Percentiles rank a stretch among this genome's conserved stretches.
These are phyloP conservation scores for Macroglossus sobrinus DNA, from an alignment of 2,113 vertebrate genomes.

Conservation along the genomic window DNA sequence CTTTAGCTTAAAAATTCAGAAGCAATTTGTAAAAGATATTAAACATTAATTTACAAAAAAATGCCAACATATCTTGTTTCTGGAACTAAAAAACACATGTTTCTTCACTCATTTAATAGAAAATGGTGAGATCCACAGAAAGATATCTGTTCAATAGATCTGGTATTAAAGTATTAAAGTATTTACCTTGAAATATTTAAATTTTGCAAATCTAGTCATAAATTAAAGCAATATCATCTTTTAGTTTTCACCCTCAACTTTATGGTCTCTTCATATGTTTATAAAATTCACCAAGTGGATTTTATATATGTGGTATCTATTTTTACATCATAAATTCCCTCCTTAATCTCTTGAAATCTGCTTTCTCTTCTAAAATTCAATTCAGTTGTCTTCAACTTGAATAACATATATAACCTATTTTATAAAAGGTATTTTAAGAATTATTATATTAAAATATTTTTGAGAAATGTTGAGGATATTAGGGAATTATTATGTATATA, in stretches of 20 bases:
- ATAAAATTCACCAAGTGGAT: not conserved
- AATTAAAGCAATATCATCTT: not conserved
- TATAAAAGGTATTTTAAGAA: not conserved
- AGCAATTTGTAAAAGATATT: not conserved
- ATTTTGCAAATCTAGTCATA: not conserved
- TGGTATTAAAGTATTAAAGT: not conserved
- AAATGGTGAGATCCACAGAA: not conserved
- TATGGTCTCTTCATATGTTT: not conserved
- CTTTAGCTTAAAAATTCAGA: conserved; percentile 9
- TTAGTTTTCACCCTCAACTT: not conserved
- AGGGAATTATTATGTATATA: not conserved
- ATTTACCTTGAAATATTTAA: not conserved
- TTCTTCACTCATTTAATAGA: not conserved
- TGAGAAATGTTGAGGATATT: not conserved
- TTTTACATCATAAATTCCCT: not conserved
- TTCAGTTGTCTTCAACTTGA: not conserved
- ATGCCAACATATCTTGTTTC: not conserved
- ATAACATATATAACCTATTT: not conserved
- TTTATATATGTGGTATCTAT: not conserved
- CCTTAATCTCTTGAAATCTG: not conserved
- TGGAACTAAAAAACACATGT: not conserved
- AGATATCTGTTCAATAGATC: not conserved
- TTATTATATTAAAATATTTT: not conserved
- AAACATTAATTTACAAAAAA: not conserved
- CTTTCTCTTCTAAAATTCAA: not conserved